Conservation (phyloP, 53 echinoderm and acorn worm genomes). For the Stichopus horrens region DNA sequence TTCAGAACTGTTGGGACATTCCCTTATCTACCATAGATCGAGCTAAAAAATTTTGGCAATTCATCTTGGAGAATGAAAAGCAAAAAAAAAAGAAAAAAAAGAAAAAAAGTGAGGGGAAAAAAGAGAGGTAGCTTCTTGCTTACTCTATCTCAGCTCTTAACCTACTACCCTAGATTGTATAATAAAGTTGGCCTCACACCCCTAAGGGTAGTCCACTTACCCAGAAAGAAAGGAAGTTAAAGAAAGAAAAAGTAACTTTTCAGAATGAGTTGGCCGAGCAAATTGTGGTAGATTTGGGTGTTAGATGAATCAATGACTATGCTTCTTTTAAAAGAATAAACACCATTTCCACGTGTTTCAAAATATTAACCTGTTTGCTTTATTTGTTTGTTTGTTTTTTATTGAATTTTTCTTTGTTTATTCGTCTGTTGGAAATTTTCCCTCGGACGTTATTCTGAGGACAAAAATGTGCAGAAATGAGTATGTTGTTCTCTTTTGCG, state of each 20-base stretch:
- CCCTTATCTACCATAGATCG: not conserved
- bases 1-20: not conserved
- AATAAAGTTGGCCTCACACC: slow-evolving; percentile 25
- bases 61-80: not conserved
- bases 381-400: too few species aligned
- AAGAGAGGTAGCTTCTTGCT: not conserved
- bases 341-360: too few species aligned
- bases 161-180: slow-evolving; percentile 33
- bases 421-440: too few species aligned
- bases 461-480: too few species aligned
- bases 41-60: not conserved
- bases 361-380: too few species aligned
- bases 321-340: not conserved
- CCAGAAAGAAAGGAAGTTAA: slow-evolving; percentile 18
- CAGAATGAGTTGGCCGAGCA: not conserved
- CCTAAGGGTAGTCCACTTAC: slow-evolving; percentile 33
- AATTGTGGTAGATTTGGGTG: slow-evolving; percentile 2
- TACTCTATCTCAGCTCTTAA: slow-evolving; percentile 17
- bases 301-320: not conserved
- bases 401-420: too few species aligned
- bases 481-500: too few species aligned
- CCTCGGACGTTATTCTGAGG: too few species aligned
- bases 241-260: not conserved
- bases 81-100: not conserved
- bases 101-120: not conserved